Percentiles rank a stretch among this genome's conserved stretches.
These are phyloP conservation scores for Zosterops hypoxanthus DNA, from an alignment of 2,113 vertebrate genomes.

Conservation along the genomic window DNA sequence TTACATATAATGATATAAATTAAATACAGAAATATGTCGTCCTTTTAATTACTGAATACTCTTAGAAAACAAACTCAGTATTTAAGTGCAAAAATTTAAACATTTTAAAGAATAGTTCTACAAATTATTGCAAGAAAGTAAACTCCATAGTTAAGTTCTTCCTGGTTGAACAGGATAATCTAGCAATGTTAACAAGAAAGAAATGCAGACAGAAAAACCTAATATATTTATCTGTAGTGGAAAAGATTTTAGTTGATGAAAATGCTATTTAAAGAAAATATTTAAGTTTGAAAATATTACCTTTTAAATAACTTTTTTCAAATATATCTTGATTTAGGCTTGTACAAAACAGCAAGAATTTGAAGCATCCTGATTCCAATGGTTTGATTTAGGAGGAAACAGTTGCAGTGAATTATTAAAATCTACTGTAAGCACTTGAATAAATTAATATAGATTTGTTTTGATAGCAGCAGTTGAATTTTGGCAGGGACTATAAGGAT, in stretches of 20 bases:
- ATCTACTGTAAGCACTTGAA: conserved; percentile 25
- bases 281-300: neutral
- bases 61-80: neutral
- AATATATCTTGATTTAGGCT: neutral
- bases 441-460: conserved; percentile 40
- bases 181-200: neutral
- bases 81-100: neutral
- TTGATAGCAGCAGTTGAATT: neutral
- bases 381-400: conserved; percentile 8
- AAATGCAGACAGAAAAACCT: neutral
- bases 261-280: neutral
- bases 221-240: neutral
- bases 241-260: neutral
- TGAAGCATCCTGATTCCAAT: neutral
- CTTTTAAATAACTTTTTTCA: neutral
- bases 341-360: neutral
- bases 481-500: neutral
- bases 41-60: neutral
- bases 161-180: neutral
- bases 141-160: neutral
- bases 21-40: neutral
- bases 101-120: neutral
- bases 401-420: neutral
- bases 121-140: neutral
- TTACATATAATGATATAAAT: neutral